Conservation (phyloP, 2,113 vertebrate species). For the Vidua macroura region DNA sequence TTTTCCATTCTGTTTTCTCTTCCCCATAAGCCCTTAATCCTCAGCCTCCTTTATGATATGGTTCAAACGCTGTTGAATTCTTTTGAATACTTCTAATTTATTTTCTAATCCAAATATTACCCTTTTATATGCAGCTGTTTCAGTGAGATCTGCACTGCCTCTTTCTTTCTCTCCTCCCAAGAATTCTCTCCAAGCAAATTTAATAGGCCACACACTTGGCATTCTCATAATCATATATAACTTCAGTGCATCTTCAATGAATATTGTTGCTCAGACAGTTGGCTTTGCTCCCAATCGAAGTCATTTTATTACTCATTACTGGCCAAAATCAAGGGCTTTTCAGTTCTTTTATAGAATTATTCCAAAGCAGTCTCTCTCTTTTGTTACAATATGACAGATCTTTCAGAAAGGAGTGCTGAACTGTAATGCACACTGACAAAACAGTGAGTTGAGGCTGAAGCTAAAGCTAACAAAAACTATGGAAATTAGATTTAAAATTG, state of each 20-base stretch:
- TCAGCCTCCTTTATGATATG: not conserved
- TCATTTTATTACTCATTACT: constrained; percentile 15
- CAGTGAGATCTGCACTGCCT: not conserved
- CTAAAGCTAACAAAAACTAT: not conserved
- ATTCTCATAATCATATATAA: not conserved
- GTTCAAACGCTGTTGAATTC: constrained; percentile 31
- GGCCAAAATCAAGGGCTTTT: constrained; percentile 1
- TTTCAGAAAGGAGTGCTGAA: not conserved
- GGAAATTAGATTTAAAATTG: constrained; percentile 11
- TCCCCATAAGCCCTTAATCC: not conserved
- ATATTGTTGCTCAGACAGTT: not conserved
- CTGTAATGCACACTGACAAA: not conserved
- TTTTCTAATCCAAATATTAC: constrained; percentile 30
- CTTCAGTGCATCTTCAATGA: not conserved
- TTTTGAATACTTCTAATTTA: constrained; percentile 33
- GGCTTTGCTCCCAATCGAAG: not conserved
- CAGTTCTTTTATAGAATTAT: constrained; percentile 16
- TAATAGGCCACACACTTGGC: not conserved
- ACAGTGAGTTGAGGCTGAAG: not conserved
- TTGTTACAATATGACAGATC: not conserved
- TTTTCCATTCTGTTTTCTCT: not conserved
- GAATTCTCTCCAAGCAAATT: constrained; percentile 9
- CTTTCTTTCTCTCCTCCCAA: not conserved
- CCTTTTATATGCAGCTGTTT: not conserved
- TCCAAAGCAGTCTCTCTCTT: not conserved